These are phyloP conservation scores for Poecilus cupreus DNA, from an alignment of 2,888 invertebrate species.

Conservation along the genomic window DNA sequence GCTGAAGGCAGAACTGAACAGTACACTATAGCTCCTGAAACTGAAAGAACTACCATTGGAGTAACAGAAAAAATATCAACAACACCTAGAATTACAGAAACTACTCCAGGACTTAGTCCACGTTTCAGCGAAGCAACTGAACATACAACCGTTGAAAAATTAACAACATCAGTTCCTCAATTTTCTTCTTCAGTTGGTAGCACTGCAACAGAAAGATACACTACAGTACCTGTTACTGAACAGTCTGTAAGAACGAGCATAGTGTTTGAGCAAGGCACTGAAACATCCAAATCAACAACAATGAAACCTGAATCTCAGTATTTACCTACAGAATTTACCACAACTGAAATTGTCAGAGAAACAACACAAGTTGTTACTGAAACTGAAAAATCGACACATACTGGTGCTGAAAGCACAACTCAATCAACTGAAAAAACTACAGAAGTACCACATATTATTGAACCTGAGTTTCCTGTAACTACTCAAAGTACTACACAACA, in stretches of 20 bases:
- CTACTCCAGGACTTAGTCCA: background rate
- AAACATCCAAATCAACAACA: conserved; percentile 32
- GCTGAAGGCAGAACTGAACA: conserved; percentile 59
- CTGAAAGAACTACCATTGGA: conserved; percentile 54
- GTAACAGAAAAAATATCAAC: background rate
- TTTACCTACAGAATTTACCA: background rate
- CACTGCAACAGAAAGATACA: background rate
- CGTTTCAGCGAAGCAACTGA: conserved; percentile 4
- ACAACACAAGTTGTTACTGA: conserved; percentile 67
- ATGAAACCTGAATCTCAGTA: conserved; percentile 36
- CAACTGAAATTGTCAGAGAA: too few relatives aligned
- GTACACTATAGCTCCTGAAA: conserved; percentile 46
- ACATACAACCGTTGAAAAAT: background rate
- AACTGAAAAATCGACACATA: conserved; percentile 64
- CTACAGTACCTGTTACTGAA: background rate
- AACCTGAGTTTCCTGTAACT: background rate
- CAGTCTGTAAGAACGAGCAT: conserved; percentile 50
- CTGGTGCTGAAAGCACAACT: background rate
- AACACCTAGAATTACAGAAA: background rate
- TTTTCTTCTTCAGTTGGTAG: background rate
- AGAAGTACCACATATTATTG: background rate
- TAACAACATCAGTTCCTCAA: background rate
- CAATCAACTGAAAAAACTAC: background rate
- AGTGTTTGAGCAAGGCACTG: conserved; percentile 44
- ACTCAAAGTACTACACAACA: background rate